Evolutionary conservation across 2,888 invertebrate species (phyloP).

Genomic region (Neoaliturus tenellus): DNA sequence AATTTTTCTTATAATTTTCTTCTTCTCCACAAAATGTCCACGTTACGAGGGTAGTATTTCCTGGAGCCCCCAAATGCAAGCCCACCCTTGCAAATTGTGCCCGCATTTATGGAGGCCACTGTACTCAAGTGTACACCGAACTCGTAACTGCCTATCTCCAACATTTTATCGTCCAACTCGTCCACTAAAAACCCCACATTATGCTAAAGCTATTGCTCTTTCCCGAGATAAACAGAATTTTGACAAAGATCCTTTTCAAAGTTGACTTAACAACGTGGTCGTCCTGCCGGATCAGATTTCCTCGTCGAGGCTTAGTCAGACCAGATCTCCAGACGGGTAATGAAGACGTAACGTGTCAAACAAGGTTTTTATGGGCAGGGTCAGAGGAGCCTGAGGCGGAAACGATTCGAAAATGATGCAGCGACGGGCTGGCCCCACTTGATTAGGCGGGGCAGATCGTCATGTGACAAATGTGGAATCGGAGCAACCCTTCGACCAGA

Average conservation of each 20-base stretch:
- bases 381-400: conserved; percentile 7
- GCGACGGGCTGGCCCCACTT: neutral
- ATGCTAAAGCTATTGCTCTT: too few species aligned
- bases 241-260: neutral
- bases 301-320: neutral
- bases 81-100: too few species aligned
- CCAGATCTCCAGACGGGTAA: neutral
- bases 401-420: conserved; percentile 27
- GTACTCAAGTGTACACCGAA: too few species aligned
- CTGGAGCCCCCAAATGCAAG: too few species aligned
- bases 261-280: neutral
- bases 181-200: too few species aligned
- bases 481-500: neutral
- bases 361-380: conserved; percentile 20
- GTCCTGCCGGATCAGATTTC: neutral
- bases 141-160: too few species aligned
- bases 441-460: neutral
- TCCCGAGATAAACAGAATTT: too few species aligned
- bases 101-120: too few species aligned
- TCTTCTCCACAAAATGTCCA: too few species aligned
- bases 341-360: conserved; percentile 26
- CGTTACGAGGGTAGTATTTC: too few species aligned
- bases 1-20: too few species aligned
- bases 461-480: neutral
- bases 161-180: too few species aligned